Evolutionary conservation across 2,113 vertebrate species (phyloP), one percentile per base, ranked within the genome.

Genomic region (Ardeotis arabs): DNA sequence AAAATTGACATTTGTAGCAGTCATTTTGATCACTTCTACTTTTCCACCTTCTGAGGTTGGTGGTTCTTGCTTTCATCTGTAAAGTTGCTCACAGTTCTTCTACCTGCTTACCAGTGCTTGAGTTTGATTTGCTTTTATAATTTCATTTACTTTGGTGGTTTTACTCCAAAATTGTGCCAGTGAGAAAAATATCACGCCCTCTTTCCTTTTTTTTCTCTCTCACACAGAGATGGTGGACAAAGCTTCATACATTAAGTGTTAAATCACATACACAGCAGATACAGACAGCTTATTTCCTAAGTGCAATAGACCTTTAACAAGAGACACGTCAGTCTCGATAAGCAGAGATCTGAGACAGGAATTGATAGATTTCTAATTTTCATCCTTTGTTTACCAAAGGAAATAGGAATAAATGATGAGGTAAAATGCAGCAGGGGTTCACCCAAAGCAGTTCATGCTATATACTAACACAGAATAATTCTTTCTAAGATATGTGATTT

Each of bases 41-140:
- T 78, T 87, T 89, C 53, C 24, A 28, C 47, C 59, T 73, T 74
- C 60, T 87, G 52, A 68, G 44, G 27, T 8, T 84, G 72, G 14
- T 84, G 37, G n/a, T 44, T 59, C 55, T 90, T 76, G 31, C 60
- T 91, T 93, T 93, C 63, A 53, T 68, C 56, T 72, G 69, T 93
- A 52, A 90, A 92, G 76, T 23, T 93, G 64, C 69, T 78, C 52
- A 45, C 27, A 80, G 52, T 80, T 92, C 23, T 35, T 95, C 49
- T 79, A 53, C 19, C 27, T 78, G 53, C 84, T 95, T 78, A 84
- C 35, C 69, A 84, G 22, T 72, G 83, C 79, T 81, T 84, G 76
- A 41, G 55, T 93, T 96, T 94, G 33, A 86, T 90, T 90, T 93
- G 76, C 83, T 89, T 93, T 80, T 89, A 16, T 37, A 28, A 81